A percentile compares a stretch with the other conserved stretches of the same genome.
phyloP scores from a whole-genome alignment of 2,797 vertebrate genomes.

The Chromobotia macracanthus region DNA sequence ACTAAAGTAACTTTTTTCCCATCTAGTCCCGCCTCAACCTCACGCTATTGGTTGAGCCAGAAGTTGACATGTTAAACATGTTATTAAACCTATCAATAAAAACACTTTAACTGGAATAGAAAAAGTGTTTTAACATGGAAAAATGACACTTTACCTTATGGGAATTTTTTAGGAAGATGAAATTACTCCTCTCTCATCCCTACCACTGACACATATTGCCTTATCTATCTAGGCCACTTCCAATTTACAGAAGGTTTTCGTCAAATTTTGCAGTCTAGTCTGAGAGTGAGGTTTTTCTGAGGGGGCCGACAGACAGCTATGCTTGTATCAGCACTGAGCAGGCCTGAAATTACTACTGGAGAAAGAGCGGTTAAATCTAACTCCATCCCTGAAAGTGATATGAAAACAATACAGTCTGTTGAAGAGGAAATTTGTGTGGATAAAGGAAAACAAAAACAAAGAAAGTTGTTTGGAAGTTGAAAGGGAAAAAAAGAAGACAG shows the following conservation, averaged over 20 bases:
- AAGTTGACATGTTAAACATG: background rate
- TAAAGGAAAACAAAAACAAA: background rate
- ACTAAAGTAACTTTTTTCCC: no score
- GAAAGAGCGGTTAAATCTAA: background rate
- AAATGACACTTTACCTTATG: slow-evolving; percentile 5
- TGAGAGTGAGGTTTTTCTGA: background rate
- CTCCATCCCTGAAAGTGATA: background rate
- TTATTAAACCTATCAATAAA: background rate
- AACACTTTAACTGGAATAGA: background rate
- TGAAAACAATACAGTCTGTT: slow-evolving; percentile 12
- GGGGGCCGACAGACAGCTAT: slow-evolving; percentile 2
- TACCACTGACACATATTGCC: slow-evolving; percentile 1
- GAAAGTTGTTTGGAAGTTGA: background rate
- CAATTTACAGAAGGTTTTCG: slow-evolving; percentile 24
- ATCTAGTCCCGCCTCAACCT: background rate
- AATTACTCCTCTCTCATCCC: slow-evolving; percentile 5
- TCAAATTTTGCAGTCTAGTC: slow-evolving; percentile 1
- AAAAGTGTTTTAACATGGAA: background rate
- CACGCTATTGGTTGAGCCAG: background rate
- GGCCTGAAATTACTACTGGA: background rate
- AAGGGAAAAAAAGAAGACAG: background rate
- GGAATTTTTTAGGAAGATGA: slow-evolving; percentile 4
- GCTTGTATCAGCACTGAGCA: slow-evolving; percentile 29
- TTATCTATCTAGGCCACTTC: slow-evolving; percentile 43
- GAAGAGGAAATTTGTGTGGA: no score